A percentile compares a stretch with the other conserved stretches of the same genome.
Evolutionary conservation across 2,888 invertebrate genomes (phyloP).

Genomic region (Tenthredo livida): DNA sequence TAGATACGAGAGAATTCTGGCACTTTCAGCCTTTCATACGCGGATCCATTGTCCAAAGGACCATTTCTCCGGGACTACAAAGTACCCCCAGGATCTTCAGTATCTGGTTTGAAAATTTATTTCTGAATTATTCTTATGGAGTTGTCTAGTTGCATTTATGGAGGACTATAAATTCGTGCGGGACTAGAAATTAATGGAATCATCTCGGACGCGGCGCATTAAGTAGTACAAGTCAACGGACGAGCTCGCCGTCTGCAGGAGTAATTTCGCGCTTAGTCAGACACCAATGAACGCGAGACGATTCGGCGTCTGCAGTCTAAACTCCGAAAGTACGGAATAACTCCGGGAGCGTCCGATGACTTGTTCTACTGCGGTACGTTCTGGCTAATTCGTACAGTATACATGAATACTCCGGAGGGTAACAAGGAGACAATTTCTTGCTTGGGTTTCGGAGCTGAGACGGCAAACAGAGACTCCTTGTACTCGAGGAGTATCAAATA

Average conservation of each 20-base stretch:
- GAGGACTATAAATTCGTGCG: neutral
- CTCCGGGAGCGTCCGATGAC: conserved; percentile 21
- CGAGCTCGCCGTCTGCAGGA: neutral
- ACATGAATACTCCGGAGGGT: conserved; percentile 1
- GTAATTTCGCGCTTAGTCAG: conserved; percentile 42
- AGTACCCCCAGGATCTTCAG: neutral
- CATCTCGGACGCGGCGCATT: neutral
- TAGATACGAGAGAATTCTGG: conserved; percentile 13
- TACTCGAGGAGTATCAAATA: conserved; percentile 30
- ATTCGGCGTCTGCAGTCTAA: neutral
- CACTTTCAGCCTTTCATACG: conserved; percentile 22
- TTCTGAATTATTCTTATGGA: neutral
- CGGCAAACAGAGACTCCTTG: conserved; percentile 27
- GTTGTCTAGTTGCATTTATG: neutral
- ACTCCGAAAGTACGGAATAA: conserved; percentile 11
- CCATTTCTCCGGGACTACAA: neutral
- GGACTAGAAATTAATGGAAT: neutral
- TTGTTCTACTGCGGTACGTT: conserved; percentile 29
- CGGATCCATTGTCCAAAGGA: conserved; percentile 27
- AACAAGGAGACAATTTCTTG: conserved; percentile 33
- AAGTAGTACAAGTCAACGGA: conserved; percentile 23
- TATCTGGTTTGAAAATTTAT: neutral
- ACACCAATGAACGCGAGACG: conserved; percentile 10
- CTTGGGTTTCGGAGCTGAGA: neutral
- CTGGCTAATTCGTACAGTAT: conserved; percentile 21